Evolutionary conservation across 2,797 vertebrate genomes (phyloP).

Genomic region (Cottoperca gobio): DNA sequence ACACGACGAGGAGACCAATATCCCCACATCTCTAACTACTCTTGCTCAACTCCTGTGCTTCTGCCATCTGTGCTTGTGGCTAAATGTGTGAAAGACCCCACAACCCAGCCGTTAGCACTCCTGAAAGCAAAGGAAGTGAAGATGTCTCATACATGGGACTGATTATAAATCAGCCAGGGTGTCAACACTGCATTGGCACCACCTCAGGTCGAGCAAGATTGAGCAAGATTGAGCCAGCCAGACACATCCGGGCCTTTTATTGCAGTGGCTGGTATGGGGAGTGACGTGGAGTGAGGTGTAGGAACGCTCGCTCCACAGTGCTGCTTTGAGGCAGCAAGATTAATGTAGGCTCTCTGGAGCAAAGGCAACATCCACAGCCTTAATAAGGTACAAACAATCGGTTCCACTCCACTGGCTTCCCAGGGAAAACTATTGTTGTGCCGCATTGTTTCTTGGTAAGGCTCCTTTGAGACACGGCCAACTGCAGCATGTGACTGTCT

Average conservation of each 20-base stretch:
- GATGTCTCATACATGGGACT: slow-evolving; percentile 32
- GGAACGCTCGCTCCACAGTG: slow-evolving; percentile 73
- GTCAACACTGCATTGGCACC: slow-evolving; percentile 34
- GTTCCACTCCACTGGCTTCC: slow-evolving; percentile 85
- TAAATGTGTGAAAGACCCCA: slow-evolving; percentile 41
- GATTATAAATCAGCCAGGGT: slow-evolving; percentile 59
- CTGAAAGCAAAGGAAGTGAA: slow-evolving; percentile 37
- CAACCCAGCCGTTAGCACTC: slow-evolving; percentile 44
- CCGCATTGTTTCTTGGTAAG: slow-evolving; percentile 83
- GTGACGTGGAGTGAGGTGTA: slow-evolving; percentile 73
- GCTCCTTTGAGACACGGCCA: slow-evolving; percentile 77
- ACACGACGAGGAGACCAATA: slow-evolving; percentile 28
- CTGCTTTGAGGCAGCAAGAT: slow-evolving; percentile 86
- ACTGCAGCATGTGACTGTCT: slow-evolving; percentile 78
- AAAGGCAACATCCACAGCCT: slow-evolving; percentile 88
- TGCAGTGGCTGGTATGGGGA: slow-evolving; percentile 62
- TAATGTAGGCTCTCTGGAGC: slow-evolving; percentile 88
- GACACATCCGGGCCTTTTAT: slow-evolving; percentile 65
- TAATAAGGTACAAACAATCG: slow-evolving; percentile 91
- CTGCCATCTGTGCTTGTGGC: slow-evolving; percentile 36
- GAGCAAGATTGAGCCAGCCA: slow-evolving; percentile 55
- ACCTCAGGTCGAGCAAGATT: slow-evolving; percentile 42
- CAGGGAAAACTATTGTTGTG: slow-evolving; percentile 88
- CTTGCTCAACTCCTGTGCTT: slow-evolving; percentile 37
- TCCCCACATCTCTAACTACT: slow-evolving; percentile 30